Conservation (phyloP, 2,888 invertebrate genomes). For the Tridacna gigas region DNA sequence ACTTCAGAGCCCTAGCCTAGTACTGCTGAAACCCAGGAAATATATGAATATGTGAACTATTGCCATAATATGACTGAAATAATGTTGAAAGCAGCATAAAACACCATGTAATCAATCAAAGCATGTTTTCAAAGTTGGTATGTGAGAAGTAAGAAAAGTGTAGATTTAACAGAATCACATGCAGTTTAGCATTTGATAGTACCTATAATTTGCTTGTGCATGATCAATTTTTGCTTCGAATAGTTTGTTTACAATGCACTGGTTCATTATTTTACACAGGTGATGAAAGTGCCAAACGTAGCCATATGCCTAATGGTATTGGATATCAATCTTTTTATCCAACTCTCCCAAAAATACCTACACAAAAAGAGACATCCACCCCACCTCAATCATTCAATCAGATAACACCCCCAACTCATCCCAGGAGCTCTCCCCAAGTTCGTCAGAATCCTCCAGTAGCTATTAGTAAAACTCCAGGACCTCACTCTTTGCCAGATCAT, state of each 20-base stretch:
- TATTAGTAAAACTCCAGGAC: slow-evolving; percentile 14
- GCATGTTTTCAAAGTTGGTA: too few relatives aligned
- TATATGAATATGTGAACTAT: too few relatives aligned
- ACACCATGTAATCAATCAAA: too few relatives aligned
- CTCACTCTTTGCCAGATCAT: slow-evolving; percentile 11
- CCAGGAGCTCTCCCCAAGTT: slow-evolving; percentile 2
- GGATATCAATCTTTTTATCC: slow-evolving; percentile 42
- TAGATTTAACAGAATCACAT: too few relatives aligned
- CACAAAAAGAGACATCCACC: slow-evolving; percentile 24
- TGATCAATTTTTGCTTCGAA: background rate
- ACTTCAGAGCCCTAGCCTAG: too few relatives aligned
- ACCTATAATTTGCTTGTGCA: background rate
- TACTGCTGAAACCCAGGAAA: too few relatives aligned
- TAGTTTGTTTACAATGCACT: slow-evolving; percentile 10
- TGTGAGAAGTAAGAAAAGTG: too few relatives aligned
- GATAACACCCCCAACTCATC: slow-evolving; percentile 13
- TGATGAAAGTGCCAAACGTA: slow-evolving; percentile 69
- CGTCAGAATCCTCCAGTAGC: slow-evolving; percentile 7
- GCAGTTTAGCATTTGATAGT: too few relatives aligned
- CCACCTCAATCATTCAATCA: slow-evolving; percentile 6
- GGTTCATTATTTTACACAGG: slow-evolving; percentile 67
- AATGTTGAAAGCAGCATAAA: too few relatives aligned
- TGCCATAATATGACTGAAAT: too few relatives aligned
- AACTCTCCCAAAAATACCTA: slow-evolving; percentile 56
- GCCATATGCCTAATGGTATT: slow-evolving; percentile 61